Evolutionary conservation across 2,888 invertebrate species (phyloP), one percentile per base, ranked within the genome.

Genomic region (Caenorhabditis becei): DNA sequence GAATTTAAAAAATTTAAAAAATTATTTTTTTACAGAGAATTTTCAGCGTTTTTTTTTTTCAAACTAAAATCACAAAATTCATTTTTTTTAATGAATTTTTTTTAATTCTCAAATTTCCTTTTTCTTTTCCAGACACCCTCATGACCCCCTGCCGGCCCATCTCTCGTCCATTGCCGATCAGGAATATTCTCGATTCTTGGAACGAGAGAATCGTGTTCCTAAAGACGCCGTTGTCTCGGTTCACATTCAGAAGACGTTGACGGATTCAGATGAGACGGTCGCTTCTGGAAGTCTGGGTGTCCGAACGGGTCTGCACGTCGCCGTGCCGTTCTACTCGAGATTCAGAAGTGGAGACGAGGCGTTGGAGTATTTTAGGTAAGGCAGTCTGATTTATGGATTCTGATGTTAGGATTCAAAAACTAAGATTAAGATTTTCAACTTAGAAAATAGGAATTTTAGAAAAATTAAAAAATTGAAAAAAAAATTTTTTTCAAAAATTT

Each of bases 221-320:
- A 85, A 86, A 72, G 88, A 89, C 70, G 85, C 89, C 1, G 83
- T 84, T 7, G 62, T 77, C 23, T 77, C 70, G 7, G 77, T 79
- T n/a, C 78, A 83, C 32, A 72, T 89, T 49, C 84, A 82, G 51
- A 65, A 62, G n/a, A 56, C 61, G 20, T 18, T 74, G 16, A 2
- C 37, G 63, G 23, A 32, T 32, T 82, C 70, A 8, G 81, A 88
- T 58, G 90, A 90, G 63, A 84, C 87, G 5, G 82, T 89, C 2
- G 86, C 86, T 1, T 71, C 78, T 0, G 89, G 89, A 10, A 86
- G 88, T 7, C 72, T 89, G 8, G 86, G 87, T 10, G 85, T 88
- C 16, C 77, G 89, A 20, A 83, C 83, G 14, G 90, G 90, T 8
- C 85, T 88, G n/a, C 82, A 85, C 35, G 41, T 85, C 16, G 90